Base-by-base conservation (phyloP, 35 echinoderm and acorn worm species). In the Ptychodera flava region DNA sequence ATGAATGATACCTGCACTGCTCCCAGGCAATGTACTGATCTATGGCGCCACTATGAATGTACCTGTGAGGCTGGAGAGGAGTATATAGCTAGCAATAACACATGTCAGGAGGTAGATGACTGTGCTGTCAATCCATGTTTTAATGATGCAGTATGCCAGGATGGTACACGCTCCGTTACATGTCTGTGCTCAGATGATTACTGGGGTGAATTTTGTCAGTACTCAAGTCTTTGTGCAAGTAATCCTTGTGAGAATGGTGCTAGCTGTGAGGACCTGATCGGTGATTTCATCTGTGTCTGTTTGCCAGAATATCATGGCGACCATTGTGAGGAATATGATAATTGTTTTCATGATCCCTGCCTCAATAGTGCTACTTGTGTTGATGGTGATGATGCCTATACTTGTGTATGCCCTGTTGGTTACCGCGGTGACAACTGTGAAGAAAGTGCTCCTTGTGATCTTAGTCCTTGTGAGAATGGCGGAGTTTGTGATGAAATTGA, bases 341-440 rank as follows among this genome's bases (percentile, higher is more conserved):
- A 64, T 12, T 64, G 45, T 64, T 64, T 12, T 22, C 6, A 64
- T 64, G 45, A 64, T 6, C 45, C 45, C 22, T 64, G 45, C 45
- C 6, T 64, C 6, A 64, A 64, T 64, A 22, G 45, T 6, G 45
- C 6, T 64, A 64, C 45, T 64, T 64, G 45, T 64, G 22, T 22
- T 64, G 45, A 64, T 64, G 45, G 45, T 64, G 45, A 64, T 22
- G 22, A 64, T 22, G 6, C 45, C 6, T 64, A 64, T 64, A 64
- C 6, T 12, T 99, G 96, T 76, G 93, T 90, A 76, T 99, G 96
- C 87, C 96, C 85, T 31, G 87, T 88, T 35, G 90, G 93, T 27
- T 91, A 87, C 88, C 77, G 90, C 52, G 93, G 93, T 0, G 33
- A 88, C 35, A 99, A 99, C 83, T 99, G 96, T 77, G 78, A 92